These are phyloP conservation scores for Helobdella robusta DNA, from an alignment of 2,888 invertebrate species.

Conservation along the genomic window DNA sequence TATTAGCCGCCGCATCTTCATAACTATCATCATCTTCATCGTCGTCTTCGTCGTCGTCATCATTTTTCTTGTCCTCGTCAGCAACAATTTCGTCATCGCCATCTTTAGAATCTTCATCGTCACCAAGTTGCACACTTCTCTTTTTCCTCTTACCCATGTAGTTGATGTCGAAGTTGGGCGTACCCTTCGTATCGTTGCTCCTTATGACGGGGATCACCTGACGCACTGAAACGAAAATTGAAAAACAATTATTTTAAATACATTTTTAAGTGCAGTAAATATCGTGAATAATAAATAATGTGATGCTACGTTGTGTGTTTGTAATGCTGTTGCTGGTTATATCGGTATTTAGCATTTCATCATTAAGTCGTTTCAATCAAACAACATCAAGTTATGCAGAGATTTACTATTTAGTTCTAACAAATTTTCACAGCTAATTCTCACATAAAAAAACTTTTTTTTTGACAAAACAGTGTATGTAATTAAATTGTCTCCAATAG, in stretches of 20 bases:
- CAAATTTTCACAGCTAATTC: no score
- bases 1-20: not conserved
- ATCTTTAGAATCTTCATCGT: not conserved
- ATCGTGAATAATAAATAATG: not conserved
- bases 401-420: no score
- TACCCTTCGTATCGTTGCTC: constrained; percentile 31
- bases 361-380: no score
- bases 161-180: constrained; percentile 21
- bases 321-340: no score
- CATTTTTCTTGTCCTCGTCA: constrained; percentile 4
- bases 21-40: constrained; percentile 8
- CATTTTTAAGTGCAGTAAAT: not conserved
- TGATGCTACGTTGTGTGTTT: not conserved
- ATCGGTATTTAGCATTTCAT: no score
- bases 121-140: constrained; percentile 17
- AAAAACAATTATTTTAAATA: not conserved
- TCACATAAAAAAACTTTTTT: not conserved
- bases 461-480: not conserved
- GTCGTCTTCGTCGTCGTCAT: not conserved
- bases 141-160: constrained; percentile 23
- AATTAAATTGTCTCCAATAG: no score
- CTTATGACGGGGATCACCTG: constrained; percentile 35
- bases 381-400: no score
- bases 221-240: constrained; percentile 30
- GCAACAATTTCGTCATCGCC: not conserved